A percentile compares a stretch with the other conserved stretches of the same genome.
These are phyloP conservation scores for Rhea americana DNA, from an alignment of 2,113 vertebrate genomes.

Conservation along the genomic window DNA sequence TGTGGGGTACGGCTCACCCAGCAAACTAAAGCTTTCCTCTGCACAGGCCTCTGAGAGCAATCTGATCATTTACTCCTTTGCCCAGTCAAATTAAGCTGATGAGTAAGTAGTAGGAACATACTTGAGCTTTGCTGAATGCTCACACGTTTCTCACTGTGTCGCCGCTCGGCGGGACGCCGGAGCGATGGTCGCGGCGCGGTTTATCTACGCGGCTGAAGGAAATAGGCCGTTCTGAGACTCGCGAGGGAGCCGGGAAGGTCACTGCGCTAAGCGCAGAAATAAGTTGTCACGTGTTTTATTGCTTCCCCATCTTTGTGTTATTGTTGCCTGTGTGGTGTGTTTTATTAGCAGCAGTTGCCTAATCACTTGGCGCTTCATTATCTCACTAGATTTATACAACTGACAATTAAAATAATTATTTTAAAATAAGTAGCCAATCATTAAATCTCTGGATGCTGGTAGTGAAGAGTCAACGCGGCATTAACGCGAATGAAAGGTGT, in stretches of 20 bases:
- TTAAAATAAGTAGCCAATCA: not conserved
- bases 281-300: not conserved
- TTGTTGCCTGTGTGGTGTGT: not conserved
- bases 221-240: not conserved
- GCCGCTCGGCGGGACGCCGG: no score
- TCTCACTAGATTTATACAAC: not conserved
- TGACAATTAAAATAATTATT: slow-evolving; percentile 30
- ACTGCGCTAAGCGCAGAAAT: not conserved
- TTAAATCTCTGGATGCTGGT: not conserved
- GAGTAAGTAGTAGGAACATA: not conserved
- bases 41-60: not conserved
- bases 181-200: no score
- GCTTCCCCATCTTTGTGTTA: not conserved
- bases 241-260: not conserved
- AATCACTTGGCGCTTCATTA: not conserved
- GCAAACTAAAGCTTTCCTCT: not conserved
- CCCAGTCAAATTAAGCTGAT: not conserved
- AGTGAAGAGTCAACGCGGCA: not conserved
- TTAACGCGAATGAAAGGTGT: not conserved
- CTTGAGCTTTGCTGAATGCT: not conserved
- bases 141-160: not conserved
- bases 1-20: not conserved
- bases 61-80: not conserved
- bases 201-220: not conserved
- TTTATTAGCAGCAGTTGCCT: not conserved